Base-by-base conservation (phyloP, 2,797 vertebrate species). In the Dryobates pubescens region DNA sequence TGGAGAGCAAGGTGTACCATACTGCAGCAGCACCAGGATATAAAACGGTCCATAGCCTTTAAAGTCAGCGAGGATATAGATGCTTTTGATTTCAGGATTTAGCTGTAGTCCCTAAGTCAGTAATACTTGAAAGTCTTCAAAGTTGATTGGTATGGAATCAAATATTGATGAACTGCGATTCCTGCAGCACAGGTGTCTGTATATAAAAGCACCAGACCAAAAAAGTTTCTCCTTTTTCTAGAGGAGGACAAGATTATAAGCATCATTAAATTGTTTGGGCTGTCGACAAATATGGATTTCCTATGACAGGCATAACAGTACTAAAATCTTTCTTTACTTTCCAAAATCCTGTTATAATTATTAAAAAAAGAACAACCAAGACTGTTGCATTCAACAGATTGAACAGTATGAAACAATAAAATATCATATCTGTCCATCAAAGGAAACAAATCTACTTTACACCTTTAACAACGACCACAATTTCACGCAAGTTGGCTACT, bases 401-500 rank as follows among this genome's bases (percentile, higher is more conserved):
- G 54, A 76, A 30, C 5, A 45, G 27, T 10, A 47, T 18, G 29
- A 45, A 82, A 82, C 80, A 67, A 45, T 14, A 3, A 38, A 38
- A 38, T 38, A 38, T 38, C 5, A 22, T 20, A 22, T 51, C 29
- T 67, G 12, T 22, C 70, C 57, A 20, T 11, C 17, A 32, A 85
- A 38, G 22, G 6, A 73, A 81, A 81, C 69, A 73, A 34, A 93
- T 74, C n/a, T 72, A 32, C 43, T 82, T 71, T 77, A 30, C 13
- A 26, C 15, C 51, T 61, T 62, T 73, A 30, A 10, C 7, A 26
- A 68, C 62, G 63, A 16, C 58, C 45, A 20, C 10, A 36, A 93
- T 93, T 89, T 79, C 70, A 51, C 54, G 83, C 17, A 81, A 88
- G 64, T 51, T 71, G 32, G 57, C n/a, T 73, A 82, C 38, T 90